Evolutionary conservation across 2,888 invertebrate genomes (phyloP).

Genomic region (Agriopis aurantiaria): DNA sequence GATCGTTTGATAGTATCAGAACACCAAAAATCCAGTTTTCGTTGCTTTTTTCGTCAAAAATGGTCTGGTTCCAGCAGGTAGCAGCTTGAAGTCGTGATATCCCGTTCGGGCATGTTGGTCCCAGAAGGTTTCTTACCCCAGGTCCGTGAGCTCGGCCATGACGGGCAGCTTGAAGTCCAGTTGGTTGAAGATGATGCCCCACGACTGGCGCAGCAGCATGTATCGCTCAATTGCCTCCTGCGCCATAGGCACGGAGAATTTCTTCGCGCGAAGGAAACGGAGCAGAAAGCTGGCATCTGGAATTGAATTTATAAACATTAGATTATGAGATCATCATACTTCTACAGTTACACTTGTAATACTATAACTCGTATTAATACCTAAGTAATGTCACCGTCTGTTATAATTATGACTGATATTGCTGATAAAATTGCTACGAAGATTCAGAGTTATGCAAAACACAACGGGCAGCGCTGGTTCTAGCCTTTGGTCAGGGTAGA

Average conservation of each 20-base stretch:
- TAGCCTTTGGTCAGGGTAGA: no score
- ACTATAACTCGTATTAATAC: no score
- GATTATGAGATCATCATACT: background rate
- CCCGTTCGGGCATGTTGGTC: background rate
- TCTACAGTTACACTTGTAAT: background rate
- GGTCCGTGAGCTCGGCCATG: conserved; percentile 89
- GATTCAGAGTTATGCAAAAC: no score
- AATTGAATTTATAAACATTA: background rate
- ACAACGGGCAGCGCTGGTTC: no score
- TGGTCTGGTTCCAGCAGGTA: no score
- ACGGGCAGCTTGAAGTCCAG: conserved; percentile 90
- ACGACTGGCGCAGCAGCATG: conserved; percentile 91
- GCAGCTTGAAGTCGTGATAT: no score
- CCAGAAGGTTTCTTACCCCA: conserved; percentile 85
- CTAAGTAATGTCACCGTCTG: no score
- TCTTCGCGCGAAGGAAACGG: conserved; percentile 92
- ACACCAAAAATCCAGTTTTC: no score
- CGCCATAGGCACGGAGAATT: conserved; percentile 92
- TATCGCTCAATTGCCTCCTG: conserved; percentile 93
- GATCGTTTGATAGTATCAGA: no score
- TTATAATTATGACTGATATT: no score
- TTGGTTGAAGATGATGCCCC: conserved; percentile 91
- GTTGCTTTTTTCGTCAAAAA: no score
- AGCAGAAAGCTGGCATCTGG: conserved; percentile 90
- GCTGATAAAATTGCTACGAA: no score